A percentile compares a stretch with the other conserved stretches of the same genome.
Evolutionary conservation across 2,888 invertebrate species (phyloP).

Genomic region (Chrysopilus asiliformis): DNA sequence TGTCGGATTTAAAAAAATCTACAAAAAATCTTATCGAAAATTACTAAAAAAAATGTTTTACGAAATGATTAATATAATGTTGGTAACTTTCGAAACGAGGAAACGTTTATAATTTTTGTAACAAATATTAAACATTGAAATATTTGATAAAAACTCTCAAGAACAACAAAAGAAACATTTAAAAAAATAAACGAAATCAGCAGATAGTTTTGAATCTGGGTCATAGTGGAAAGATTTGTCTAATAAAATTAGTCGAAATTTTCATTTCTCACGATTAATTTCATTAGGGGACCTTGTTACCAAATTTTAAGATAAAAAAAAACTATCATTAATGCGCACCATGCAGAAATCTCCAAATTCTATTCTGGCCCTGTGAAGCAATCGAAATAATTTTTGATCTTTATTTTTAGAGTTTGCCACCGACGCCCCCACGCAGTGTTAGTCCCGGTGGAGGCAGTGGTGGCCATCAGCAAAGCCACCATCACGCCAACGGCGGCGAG

Average conservation of each 20-base stretch:
- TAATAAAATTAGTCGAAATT: background rate
- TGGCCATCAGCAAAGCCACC: slow-evolving; percentile 13
- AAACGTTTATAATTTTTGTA: too few relatives aligned
- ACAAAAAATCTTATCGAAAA: too few relatives aligned
- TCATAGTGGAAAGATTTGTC: background rate
- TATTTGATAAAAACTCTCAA: too few relatives aligned
- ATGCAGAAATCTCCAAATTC: too few relatives aligned
- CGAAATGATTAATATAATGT: too few relatives aligned
- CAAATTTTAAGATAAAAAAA: background rate
- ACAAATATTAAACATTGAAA: too few relatives aligned
- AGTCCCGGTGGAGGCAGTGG: slow-evolving; percentile 36
- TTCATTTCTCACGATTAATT: background rate
- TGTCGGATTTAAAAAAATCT: too few relatives aligned
- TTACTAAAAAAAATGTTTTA: too few relatives aligned
- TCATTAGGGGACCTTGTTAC: background rate
- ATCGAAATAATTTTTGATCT: background rate
- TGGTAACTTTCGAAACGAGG: too few relatives aligned
- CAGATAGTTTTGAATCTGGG: background rate
- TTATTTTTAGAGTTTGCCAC: slow-evolving; percentile 39
- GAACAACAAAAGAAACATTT: too few relatives aligned
- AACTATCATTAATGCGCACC: background rate
- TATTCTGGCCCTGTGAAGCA: background rate
- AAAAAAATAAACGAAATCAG: too few relatives aligned
- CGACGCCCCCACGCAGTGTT: slow-evolving; percentile 37
- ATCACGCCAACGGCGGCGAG: slow-evolving; percentile 14